A percentile compares a stretch with the other conserved stretches of the same genome.
Conservation (phyloP, 2,888 invertebrate species). For the Drosophila diplacantha region DNA sequence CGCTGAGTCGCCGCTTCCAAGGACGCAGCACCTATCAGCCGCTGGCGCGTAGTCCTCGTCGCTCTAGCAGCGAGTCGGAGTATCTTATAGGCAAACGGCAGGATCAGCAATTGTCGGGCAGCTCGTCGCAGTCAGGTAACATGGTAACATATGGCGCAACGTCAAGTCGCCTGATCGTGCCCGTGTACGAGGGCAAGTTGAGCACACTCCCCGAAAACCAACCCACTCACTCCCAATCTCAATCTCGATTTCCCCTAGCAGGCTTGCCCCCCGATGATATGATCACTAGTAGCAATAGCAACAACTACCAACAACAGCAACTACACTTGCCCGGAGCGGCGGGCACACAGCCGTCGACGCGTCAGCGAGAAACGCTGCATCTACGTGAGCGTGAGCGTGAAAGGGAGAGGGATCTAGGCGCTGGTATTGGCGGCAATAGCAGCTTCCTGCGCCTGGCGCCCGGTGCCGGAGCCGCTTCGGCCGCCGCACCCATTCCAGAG, state of each 20-base stretch:
- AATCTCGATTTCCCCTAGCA: slow-evolving; percentile 66
- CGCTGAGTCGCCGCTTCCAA: slow-evolving; percentile 86
- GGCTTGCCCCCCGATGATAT: slow-evolving; percentile 38
- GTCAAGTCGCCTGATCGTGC: slow-evolving; percentile 52
- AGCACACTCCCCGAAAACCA: slow-evolving; percentile 48
- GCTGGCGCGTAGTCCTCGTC: slow-evolving; percentile 82
- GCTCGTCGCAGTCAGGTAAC: slow-evolving; percentile 52
- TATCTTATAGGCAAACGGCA: slow-evolving; percentile 74
- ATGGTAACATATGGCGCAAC: slow-evolving; percentile 55
- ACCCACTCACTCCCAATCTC: slow-evolving; percentile 53
- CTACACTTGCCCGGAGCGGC: slow-evolving; percentile 55
- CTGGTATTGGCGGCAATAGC: slow-evolving; percentile 54
- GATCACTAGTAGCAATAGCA: slow-evolving; percentile 56
- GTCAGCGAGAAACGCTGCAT: slow-evolving; percentile 63
- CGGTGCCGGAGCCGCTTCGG: slow-evolving; percentile 51
- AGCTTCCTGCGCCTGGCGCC: slow-evolving; percentile 69
- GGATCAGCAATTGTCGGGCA: slow-evolving; percentile 44
- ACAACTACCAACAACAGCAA: slow-evolving; percentile 72
- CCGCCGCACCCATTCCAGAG: slow-evolving; percentile 70
- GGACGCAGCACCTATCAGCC: slow-evolving; percentile 86
- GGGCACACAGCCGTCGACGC: slow-evolving; percentile 53
- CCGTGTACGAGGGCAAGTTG: slow-evolving; percentile 52
- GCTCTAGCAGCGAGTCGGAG: slow-evolving; percentile 80
- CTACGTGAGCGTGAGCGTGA: slow-evolving; percentile 49
- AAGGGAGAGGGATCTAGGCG: slow-evolving; percentile 39